Percentiles rank a stretch among this genome's conserved stretches.
Evolutionary conservation across 1,140 invertebrate species (phyloP).

Genomic region (Zaprionus capensis): DNA sequence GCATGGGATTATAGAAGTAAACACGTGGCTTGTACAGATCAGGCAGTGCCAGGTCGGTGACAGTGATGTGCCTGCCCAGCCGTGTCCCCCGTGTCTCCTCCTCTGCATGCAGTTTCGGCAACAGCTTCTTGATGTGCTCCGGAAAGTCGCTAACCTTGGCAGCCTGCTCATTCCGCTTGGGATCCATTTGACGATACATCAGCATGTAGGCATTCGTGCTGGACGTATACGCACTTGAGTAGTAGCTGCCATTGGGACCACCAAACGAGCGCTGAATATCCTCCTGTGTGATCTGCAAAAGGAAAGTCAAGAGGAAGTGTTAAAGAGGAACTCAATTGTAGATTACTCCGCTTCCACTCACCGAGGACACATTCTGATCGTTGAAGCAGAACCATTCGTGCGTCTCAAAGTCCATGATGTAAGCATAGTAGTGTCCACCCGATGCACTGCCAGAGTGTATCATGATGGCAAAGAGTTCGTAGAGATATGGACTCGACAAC

Average conservation of each 20-base stretch:
- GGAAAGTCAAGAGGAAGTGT: not conserved
- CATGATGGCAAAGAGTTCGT: slow-evolving; percentile 97
- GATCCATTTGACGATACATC: slow-evolving; percentile 94
- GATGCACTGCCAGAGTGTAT: slow-evolving; percentile 96
- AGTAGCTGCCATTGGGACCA: slow-evolving; percentile 88
- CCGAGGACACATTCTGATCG: slow-evolving; percentile 89
- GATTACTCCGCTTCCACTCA: slow-evolving; percentile 71
- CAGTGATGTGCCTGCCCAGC: slow-evolving; percentile 82
- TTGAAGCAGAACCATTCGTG: slow-evolving; percentile 93
- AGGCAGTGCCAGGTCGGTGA: slow-evolving; percentile 79
- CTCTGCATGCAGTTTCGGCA: slow-evolving; percentile 89
- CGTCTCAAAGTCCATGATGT: slow-evolving; percentile 94
- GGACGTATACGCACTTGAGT: slow-evolving; percentile 90
- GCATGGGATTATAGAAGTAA: slow-evolving; percentile 87
- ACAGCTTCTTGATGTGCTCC: slow-evolving; percentile 88
- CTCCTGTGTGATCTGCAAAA: slow-evolving; percentile 89
- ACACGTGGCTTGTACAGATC: slow-evolving; percentile 88
- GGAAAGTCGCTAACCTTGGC: slow-evolving; percentile 90
- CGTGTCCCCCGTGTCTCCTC: slow-evolving; percentile 87
- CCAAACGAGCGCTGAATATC: slow-evolving; percentile 95
- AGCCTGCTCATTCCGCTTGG: slow-evolving; percentile 88
- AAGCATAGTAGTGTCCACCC: slow-evolving; percentile 97
- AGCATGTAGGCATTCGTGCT: slow-evolving; percentile 97
- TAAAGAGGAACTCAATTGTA: not conserved
- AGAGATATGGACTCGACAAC: slow-evolving; percentile 89